Evolutionary conservation across 2,113 vertebrate species (phyloP), one percentile per base, ranked within the genome.

Genomic region (Gallinago paraguaiae): DNA sequence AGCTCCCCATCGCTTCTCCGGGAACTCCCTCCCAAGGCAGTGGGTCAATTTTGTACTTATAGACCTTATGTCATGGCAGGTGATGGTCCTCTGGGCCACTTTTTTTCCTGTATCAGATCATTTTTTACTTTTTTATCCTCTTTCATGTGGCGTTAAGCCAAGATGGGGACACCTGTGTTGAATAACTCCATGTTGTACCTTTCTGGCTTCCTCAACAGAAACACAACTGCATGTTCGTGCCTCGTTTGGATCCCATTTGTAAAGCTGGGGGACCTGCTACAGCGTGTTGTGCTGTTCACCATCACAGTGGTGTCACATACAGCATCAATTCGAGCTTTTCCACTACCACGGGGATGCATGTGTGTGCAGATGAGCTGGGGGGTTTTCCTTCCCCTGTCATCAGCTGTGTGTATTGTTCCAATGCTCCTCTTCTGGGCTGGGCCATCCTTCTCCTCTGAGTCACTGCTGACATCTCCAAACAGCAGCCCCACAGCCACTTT

Each of bases 281-380:
- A 46, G 15, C 12, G 16, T 50, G 6, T 82, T 84, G 51, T 93
- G n/a, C 61, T 85, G 14, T 57, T 72, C 37, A 56, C 15, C 37
- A 46, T 65, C 31, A 7, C 11, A 77, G 23, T 1, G 3, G 25
- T 54, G 45, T 61, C 71, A 70, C 4, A 1, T 51, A 45, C 72
- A 63, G 12, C 13, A 59, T 41, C 27, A 82, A 15, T 54, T n/a
- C 0, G 0, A 59, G 27, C 13, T 86, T 70, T 86, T 63, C 68
- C 10, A 18, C 41, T 78, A 10, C 28, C 6, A 1, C 15, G 7
- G 19, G 43, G 12, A 17, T 45, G 67, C 0, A 1, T 1, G 0
- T 43, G 30, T n/a, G 23, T 19, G 27, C n/a, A 60, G 74, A 72
- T 0, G 5, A 86, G n/a, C 51, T 0, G 39, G 17, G 17, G 8